Base-by-base conservation (phyloP, 2,113 vertebrate species). In the Electrona antarctica region DNA sequence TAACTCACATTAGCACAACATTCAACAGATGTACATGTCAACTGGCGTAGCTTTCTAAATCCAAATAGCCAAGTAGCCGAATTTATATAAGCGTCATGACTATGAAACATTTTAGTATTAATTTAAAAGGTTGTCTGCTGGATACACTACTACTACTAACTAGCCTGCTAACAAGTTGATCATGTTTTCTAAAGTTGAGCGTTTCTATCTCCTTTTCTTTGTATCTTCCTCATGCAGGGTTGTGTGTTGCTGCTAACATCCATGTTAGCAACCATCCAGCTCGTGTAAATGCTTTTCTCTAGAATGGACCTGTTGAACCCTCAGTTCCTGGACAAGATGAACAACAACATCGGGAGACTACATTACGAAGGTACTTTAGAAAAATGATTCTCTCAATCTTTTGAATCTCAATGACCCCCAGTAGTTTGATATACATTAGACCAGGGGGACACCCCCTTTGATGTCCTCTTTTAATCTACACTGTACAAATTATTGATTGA, bases 281-380 rank as follows among this genome's bases (percentile, higher is more conserved):
- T 83, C 90, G 79, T 90, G 80, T 97, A 92, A 96, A 98, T 97
- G 96, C 95, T 96, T 52, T 93, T 95, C 81, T 91, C 95, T 94
- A 97, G 92, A 93, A 99, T 98, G 97, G 96, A 99, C 94, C 95
- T 99, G 95, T 93, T 99, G 95, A 98, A 98, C 92, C 95, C 95
- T 92, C 95, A 95, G 88, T 96, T 96, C 92, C 88, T 98, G 96
- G 96, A 98, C 94, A 98, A 97, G 92, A 97, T 98, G 97, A 97
- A 96, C 95, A 97, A 97, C 93, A 97, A 96, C 78, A 95, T 97
- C 63, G 95, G 96, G 86, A 95, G 96, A 86, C 95, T 99, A 78
- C 95, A 97, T 91, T 98, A 95, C 9, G 96, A 97, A 93, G 92
- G 92, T 93, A 13, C 67, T 67, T 69, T 11, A 65, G 41, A 3